Evolutionary conservation across 2,888 invertebrate species (phyloP).

Genomic region (Zeuzera pyrina): DNA sequence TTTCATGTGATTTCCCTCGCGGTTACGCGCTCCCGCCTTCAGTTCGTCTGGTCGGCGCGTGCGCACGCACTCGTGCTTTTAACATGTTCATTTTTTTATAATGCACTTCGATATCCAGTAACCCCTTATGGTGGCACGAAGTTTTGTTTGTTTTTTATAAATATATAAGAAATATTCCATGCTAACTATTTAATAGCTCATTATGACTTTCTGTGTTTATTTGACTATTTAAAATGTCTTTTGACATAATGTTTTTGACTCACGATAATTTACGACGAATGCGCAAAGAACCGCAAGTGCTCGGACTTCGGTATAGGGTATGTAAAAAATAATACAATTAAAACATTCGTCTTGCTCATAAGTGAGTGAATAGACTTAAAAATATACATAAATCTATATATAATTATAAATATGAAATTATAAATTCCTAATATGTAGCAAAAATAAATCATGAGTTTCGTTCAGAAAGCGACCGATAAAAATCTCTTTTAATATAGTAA

Average conservation of each 20-base stretch:
- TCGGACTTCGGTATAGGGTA: slow-evolving; percentile 68
- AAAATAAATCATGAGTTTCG: too few relatives aligned
- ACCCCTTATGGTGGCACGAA: slow-evolving; percentile 41
- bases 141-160: slow-evolving; percentile 29
- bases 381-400: too few relatives aligned
- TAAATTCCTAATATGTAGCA: too few relatives aligned
- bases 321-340: slow-evolving; percentile 19
- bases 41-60: slow-evolving; percentile 41
- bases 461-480: too few relatives aligned
- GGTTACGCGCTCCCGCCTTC: slow-evolving; percentile 26
- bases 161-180: slow-evolving; percentile 24
- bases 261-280: slow-evolving; percentile 65
- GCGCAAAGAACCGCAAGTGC: slow-evolving; percentile 59
- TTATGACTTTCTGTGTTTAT: too few relatives aligned
- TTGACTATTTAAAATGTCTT: slow-evolving; percentile 48
- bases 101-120: slow-evolving; percentile 67
- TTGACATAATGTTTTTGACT: slow-evolving; percentile 70
- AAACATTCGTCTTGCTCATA: too few relatives aligned
- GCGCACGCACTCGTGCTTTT: slow-evolving; percentile 31
- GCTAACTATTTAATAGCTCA: too few relatives aligned
- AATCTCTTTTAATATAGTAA: too few relatives aligned
- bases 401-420: too few relatives aligned
- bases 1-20: slow-evolving; percentile 62
- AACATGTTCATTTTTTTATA: slow-evolving; percentile 31
- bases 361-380: too few relatives aligned